These are phyloP conservation scores for Trilocha varians DNA, from an alignment of 2,888 invertebrate species.

Conservation along the genomic window DNA sequence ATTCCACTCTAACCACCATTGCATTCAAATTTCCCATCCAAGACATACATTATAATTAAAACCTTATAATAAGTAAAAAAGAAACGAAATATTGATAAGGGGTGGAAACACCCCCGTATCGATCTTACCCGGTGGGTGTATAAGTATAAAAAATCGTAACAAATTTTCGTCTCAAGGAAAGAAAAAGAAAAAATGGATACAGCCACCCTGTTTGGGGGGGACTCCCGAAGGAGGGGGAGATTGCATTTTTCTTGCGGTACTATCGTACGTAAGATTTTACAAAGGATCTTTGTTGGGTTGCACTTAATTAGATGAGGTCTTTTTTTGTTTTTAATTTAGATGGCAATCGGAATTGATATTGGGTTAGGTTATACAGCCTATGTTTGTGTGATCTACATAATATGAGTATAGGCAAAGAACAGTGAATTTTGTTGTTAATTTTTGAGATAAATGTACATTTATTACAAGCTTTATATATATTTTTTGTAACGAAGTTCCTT, in stretches of 20 bases:
- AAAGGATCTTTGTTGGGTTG: conserved; percentile 59
- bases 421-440: too few relatives aligned
- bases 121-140: conserved; percentile 50
- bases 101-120: conserved; percentile 48
- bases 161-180: conserved; percentile 75
- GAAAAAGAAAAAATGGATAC: conserved; percentile 73
- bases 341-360: too few relatives aligned
- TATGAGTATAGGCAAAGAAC: too few relatives aligned
- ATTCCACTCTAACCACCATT: too few relatives aligned
- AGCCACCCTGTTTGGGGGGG: conserved; percentile 48
- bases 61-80: conserved; percentile 43
- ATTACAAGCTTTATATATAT: too few relatives aligned
- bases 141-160: conserved; percentile 73
- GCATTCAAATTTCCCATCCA: too few relatives aligned
- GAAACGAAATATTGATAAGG: conserved; percentile 69
- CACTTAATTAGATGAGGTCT: conserved; percentile 51
- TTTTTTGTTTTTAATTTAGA: too few relatives aligned
- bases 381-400: too few relatives aligned
- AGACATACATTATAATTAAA: conserved; percentile 34
- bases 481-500: too few relatives aligned
- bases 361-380: too few relatives aligned
- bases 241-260: conserved; percentile 60
- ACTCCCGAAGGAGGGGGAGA: conserved; percentile 18
- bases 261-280: conserved; percentile 64
- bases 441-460: too few relatives aligned